Evolutionary conservation across 1,140 invertebrate genomes (phyloP).

Genomic region (Melitaea cinxia): DNA sequence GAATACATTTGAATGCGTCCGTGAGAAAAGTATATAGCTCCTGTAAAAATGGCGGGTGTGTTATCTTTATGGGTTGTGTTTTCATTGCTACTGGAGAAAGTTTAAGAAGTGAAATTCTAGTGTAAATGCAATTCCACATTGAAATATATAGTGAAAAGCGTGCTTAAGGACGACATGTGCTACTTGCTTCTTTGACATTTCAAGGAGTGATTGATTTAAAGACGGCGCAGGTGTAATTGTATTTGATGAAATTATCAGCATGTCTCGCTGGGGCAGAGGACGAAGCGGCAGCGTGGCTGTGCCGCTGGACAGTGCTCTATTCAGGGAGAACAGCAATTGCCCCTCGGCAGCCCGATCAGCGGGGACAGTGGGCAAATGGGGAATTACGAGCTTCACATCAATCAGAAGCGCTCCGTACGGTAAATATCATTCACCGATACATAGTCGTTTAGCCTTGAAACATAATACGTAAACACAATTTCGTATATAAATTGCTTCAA

Average conservation of each 20-base stretch:
- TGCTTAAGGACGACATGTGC: slow-evolving; percentile 54
- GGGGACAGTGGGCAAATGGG: slow-evolving; percentile 95
- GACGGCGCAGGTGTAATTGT: slow-evolving; percentile 72
- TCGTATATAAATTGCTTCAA: slow-evolving; percentile 5
- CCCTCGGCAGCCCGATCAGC: slow-evolving; percentile 93
- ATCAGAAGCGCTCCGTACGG: slow-evolving; percentile 90
- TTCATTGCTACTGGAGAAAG: slow-evolving; percentile 70
- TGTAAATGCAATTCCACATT: slow-evolving; percentile 34
- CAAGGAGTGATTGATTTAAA: slow-evolving; percentile 62
- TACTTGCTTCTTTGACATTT: slow-evolving; percentile 70
- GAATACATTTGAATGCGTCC: slow-evolving; percentile 60
- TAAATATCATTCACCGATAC: slow-evolving; percentile 59
- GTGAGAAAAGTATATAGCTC: slow-evolving; percentile 75
- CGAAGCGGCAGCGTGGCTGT: slow-evolving; percentile 83
- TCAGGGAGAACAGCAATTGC: slow-evolving; percentile 93
- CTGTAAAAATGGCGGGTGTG: slow-evolving; percentile 82
- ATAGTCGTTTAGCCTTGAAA: slow-evolving; percentile 49
- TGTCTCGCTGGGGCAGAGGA: slow-evolving; percentile 84
- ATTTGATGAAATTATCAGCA: slow-evolving; percentile 81
- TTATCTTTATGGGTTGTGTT: slow-evolving; percentile 81
- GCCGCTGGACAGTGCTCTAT: slow-evolving; percentile 84
- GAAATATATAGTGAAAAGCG: slow-evolving; percentile 40
- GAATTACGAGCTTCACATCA: slow-evolving; percentile 95
- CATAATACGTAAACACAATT: slow-evolving; percentile 29
- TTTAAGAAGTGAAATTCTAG: slow-evolving; percentile 44